These are phyloP conservation scores for Rotaria sp. DNA, from an alignment of 2,888 invertebrate genomes.

Conservation along the genomic window DNA sequence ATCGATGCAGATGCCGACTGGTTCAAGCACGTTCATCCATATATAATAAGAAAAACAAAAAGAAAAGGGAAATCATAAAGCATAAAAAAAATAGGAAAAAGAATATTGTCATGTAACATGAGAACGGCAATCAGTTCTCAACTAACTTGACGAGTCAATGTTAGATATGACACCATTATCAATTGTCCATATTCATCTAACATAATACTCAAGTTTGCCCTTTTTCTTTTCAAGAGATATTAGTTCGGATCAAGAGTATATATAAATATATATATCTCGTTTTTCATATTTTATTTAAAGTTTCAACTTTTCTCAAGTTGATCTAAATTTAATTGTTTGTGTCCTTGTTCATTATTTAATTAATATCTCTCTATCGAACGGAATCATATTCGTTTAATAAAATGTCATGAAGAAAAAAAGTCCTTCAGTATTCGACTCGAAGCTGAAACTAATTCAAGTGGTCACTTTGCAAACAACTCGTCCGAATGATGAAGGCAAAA, in stretches of 20 bases:
- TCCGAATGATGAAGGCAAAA: not conserved
- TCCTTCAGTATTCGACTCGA: not conserved
- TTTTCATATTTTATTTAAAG: not conserved
- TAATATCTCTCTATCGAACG: not conserved
- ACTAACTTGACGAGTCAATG: not conserved
- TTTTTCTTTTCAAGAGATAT: not conserved
- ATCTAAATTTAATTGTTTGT: not conserved
- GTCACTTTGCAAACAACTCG: not conserved
- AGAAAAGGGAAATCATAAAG: not conserved
- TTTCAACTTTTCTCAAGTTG: not conserved
- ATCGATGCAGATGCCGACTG: not conserved
- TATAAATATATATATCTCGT: too few relatives aligned
- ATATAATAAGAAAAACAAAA: not conserved
- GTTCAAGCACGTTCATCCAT: not conserved
- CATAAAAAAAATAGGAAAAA: not conserved
- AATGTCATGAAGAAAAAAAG: not conserved
- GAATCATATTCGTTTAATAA: not conserved
- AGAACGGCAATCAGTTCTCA: not conserved
- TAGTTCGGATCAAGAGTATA: not conserved
- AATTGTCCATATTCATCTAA: too few relatives aligned
- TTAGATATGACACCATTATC: not conserved
- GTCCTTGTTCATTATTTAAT: not conserved
- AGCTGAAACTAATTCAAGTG: constrained; percentile 11
- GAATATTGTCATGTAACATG: not conserved
- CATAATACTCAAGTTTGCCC: not conserved